Evolutionary conservation across 1,140 invertebrate species (phyloP), one percentile per base, ranked within the genome.

Genomic region (Drosophila nasuta): DNA sequence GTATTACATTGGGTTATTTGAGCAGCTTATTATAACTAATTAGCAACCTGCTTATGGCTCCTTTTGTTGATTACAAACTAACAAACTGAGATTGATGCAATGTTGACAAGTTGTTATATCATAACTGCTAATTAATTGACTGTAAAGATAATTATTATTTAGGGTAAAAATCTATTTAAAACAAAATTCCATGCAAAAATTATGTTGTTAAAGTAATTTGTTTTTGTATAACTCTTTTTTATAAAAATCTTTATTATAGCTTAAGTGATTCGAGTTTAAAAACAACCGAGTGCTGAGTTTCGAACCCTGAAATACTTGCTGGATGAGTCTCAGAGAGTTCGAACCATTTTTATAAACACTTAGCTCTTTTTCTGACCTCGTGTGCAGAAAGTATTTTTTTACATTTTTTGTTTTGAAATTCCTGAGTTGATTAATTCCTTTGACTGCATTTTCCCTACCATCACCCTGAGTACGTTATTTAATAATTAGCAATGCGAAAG

Each of bases 21-120:
- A 41, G 38, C 38, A 10, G 38, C 38, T 13, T 43, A 43, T 43
- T 43, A 1, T 43, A 13, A 13, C 38, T 65, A 67, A 85, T 11
- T 38, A 38, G 17, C 57, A 6, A 38, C 59, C 15, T 71, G 57
- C 64, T 45, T 43, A 66, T 69, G 85, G 85, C 85, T 88, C 85
- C 85, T 88, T 89, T 89, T 88, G 85, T 88, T 79, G 82, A 89
- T 88, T 88, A 89, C 85, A 88, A 88, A 88, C 85, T 89, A 89
- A 88, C 62, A 67, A 68, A 75, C 63, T 51, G 51, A 49, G 49
- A 56, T 60, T 52, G 6, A 46, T 33, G 15, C 8, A 25, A 10
- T 60, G 45, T 74, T 59, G 15, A 54, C 13, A 17, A 35, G 13
- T 28, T 28, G 10, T 13, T 28, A 15, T 33, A 13, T 8, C 7